Evolutionary conservation across 2,797 vertebrate genomes (phyloP).

Genomic region (Lacerta viridis): DNA sequence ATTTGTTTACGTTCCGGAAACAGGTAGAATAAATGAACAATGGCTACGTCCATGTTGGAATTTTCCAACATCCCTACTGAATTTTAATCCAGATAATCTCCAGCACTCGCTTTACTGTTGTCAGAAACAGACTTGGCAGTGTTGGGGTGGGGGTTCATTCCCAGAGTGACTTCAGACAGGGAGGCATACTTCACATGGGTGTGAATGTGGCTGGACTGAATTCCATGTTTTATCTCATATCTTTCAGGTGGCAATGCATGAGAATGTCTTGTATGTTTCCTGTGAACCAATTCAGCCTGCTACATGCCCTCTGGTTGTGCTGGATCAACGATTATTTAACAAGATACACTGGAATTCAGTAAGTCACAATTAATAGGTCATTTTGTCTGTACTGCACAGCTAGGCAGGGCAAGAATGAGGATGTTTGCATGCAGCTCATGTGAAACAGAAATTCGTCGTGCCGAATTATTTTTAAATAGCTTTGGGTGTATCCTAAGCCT

Average conservation of each 20-base stretch:
- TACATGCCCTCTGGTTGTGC: constrained; percentile 55
- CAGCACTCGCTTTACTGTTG: constrained; percentile 23
- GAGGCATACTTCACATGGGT: constrained; percentile 18
- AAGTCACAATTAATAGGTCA: constrained; percentile 68
- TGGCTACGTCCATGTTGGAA: too few species aligned
- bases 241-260: constrained; percentile 55
- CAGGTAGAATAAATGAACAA: too few species aligned
- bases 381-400: constrained; percentile 69
- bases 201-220: constrained; percentile 52
- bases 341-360: constrained; percentile 65
- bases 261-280: constrained; percentile 52
- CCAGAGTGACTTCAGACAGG: background rate
- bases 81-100: constrained; percentile 46
- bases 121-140: constrained; percentile 6
- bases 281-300: constrained; percentile 40
- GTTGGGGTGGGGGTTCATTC: constrained; percentile 11
- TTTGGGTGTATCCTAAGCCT: constrained; percentile 38
- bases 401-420: constrained; percentile 72
- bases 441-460: constrained; percentile 53
- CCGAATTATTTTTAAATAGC: constrained; percentile 57
- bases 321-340: constrained; percentile 51
- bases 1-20: too few species aligned
- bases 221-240: constrained; percentile 53
- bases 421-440: constrained; percentile 65
- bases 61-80: background rate